Evolutionary conservation across 2,113 vertebrate species (phyloP), one percentile per base, ranked within the genome.

Genomic region (Elephas maximus): DNA sequence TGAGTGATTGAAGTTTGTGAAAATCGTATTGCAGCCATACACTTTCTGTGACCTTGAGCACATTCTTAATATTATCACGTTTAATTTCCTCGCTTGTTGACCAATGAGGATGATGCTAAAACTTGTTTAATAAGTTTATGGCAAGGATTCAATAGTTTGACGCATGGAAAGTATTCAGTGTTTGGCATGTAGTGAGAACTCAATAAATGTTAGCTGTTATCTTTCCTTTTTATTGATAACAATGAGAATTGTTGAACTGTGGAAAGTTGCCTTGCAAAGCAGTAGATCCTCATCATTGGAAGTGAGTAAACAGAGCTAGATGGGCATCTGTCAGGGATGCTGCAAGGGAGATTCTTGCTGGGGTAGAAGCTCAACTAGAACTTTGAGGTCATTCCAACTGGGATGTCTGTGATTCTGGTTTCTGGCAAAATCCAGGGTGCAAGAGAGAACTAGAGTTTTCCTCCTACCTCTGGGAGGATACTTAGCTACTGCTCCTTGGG

Each of bases 131-230:
- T 90, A 74, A 53, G 11, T 82, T 69, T 86, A 45, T 77, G 82
- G 77, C 85, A 97, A 93, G 6, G 82, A 86, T 93, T 97, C 80
- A 85, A n/a, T 37, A 9, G 6, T 87, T 94, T 37, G 62, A 53
- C 92, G 21, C 73, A 71, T 90, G 95, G 97, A 92, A 96, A 97
- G 37, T 86, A 85, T 97, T 97, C 28, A 78, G 11, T 73, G 77
- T 53, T 73, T 57, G 78, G 77, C 45, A 88, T 48, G 28, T 57
- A 73, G 8, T 79, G 79, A 78, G 15, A 92, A 84, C 63, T 62
- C 37, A 79, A 44, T 80, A 90, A 89, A 80, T 76, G 48, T 28
- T 84, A 88, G 37, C 79, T 95, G 63, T 85, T 92, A 60, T 91
- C 69, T 95, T 83, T 67, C 4, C 37, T 87, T 76, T 91, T 91